Evolutionary conservation across 2,113 vertebrate species (phyloP).

Genomic region (Caranx melampygus): DNA sequence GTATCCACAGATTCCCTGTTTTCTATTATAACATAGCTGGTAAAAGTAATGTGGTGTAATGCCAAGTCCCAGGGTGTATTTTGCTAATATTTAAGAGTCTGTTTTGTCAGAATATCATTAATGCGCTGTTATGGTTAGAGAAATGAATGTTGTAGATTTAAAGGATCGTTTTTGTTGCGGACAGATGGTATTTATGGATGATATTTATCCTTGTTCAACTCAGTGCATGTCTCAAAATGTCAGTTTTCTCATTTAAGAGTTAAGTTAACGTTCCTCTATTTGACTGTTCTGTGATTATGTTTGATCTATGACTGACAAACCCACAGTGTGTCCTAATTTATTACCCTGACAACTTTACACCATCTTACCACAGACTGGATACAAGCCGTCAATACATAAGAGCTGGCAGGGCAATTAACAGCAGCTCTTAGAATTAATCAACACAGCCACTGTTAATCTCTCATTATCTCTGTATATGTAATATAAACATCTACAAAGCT

Average conservation of each 20-base stretch:
- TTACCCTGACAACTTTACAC: background rate
- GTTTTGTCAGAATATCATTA: slow-evolving; percentile 4
- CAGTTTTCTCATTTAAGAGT: background rate
- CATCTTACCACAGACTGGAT: background rate
- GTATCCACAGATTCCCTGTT: slow-evolving; percentile 16
- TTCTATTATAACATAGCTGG: slow-evolving; percentile 21
- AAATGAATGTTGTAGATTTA: slow-evolving; percentile 1
- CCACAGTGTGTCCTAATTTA: background rate
- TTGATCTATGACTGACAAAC: background rate
- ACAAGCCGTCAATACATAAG: background rate
- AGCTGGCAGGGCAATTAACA: background rate
- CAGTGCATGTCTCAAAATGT: background rate
- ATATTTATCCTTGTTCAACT: background rate
- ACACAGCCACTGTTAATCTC: background rate
- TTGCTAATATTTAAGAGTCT: slow-evolving; percentile 7
- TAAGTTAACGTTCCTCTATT: background rate
- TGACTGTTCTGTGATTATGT: background rate
- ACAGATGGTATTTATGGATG: background rate
- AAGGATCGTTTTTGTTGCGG: background rate
- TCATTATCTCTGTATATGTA: slow-evolving; percentile 11
- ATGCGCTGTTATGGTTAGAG: background rate
- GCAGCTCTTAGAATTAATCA: background rate
- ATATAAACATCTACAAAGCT: background rate
- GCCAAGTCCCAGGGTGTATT: slow-evolving; percentile 27
- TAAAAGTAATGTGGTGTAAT: slow-evolving; percentile 33